Evolutionary conservation across 1,140 invertebrate species (phyloP), one percentile per base, ranked within the genome.

Genomic region (Polypedilum vanderplanki): DNA sequence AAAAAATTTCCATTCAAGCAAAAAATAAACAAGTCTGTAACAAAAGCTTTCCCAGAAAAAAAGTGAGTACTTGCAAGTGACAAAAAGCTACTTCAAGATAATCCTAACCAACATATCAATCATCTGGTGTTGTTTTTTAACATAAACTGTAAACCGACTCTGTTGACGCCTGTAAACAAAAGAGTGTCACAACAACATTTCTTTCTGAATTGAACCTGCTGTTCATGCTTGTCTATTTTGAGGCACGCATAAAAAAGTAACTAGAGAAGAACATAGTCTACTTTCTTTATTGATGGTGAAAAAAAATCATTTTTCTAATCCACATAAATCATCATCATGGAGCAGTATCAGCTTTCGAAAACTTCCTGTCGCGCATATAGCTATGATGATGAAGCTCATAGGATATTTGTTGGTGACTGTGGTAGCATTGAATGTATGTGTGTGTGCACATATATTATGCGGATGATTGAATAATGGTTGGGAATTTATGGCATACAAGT

Each of bases 11-110:
- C n/a, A n/a, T n/a, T n/a, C n/a, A 33, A 33, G 24, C 24, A 33
- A 33, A 33, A 33, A 33, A 33, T 33, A 33, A 33, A 33, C 24
- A 33, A 3, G 24, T n/a, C n/a, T n/a, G n/a, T n/a, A n/a, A n/a
- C n/a, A n/a, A n/a, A 33, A 3, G 24, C 24, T 33, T 33, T 33
- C 5, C 24, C 5, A 33, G 5, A 5, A 33, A 33, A 33, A 33
- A 33, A 33, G 1, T 33, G 24, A 33, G 24, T 5, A 33, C 24
- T 33, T 33, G 5, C 24, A 33, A 33, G 24, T 33, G 24, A 33
- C 46, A 57, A 57, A 57, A 57, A 57, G 46, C 46, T 57, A 57
- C 46, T 57, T 57, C 10, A 57, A 57, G 46, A 57, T 57, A 57
- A 57, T 57, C 12, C 46, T 3, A 57, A 57, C 46, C 46, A 57